Percentiles rank a stretch among this genome's conserved stretches.
These are phyloP conservation scores for Halocaridina rubra DNA, from an alignment of 2,888 invertebrate genomes.

Conservation along the genomic window DNA sequence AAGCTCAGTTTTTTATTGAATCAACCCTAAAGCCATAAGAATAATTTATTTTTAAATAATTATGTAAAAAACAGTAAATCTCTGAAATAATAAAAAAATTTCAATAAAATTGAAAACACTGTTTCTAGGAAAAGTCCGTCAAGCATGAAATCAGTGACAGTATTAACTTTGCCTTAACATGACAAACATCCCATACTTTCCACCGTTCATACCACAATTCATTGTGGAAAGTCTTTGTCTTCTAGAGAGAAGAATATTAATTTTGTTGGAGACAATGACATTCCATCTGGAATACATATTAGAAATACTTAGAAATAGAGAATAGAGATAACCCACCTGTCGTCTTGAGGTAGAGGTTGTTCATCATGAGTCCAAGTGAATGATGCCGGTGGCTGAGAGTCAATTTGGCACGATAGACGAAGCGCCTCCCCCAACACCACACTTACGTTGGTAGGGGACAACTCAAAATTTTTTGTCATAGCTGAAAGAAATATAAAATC, in stretches of 20 bases:
- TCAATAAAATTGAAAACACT: too few species aligned
- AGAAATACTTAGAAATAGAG: neutral
- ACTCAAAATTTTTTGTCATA: conserved; percentile 34
- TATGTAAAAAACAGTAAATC: too few species aligned
- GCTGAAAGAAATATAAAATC: neutral
- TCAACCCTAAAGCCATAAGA: too few species aligned
- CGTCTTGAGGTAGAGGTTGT: conserved; percentile 54
- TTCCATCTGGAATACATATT: too few species aligned
- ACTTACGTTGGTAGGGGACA: conserved; percentile 35
- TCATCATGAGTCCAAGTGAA: conserved; percentile 44
- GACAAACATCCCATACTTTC: neutral
- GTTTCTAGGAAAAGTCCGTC: too few species aligned
- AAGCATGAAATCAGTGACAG: too few species aligned
- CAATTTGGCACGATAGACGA: conserved; percentile 48
- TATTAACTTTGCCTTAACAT: neutral
- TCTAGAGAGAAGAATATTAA: too few species aligned
- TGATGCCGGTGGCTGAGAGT: conserved; percentile 44
- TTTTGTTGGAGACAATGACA: too few species aligned
- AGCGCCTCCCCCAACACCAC: conserved; percentile 37
- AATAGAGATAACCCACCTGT: conserved; percentile 16
- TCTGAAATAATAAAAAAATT: too few species aligned
- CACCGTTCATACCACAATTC: neutral
- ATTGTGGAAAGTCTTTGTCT: too few species aligned
- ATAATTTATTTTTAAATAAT: too few species aligned
- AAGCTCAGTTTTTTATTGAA: too few species aligned